These are phyloP conservation scores for Latrodectus geometricus DNA, from an alignment of 1,140 invertebrate genomes.

Conservation along the genomic window DNA sequence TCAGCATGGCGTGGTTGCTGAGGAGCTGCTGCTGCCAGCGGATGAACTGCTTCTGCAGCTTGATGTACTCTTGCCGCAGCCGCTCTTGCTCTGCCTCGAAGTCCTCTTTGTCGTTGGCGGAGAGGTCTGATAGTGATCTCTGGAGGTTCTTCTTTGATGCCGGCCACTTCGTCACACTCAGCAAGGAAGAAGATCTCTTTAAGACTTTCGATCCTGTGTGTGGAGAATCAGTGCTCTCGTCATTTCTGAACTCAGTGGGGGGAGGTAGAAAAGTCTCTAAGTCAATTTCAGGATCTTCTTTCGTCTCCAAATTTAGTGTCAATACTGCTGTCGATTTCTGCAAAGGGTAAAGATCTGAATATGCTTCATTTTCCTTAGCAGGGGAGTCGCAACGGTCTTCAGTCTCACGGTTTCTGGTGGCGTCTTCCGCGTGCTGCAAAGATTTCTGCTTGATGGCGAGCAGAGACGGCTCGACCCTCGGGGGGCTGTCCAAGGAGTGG, in stretches of 20 bases:
- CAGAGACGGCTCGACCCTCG: constrained; percentile 28
- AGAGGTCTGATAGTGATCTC: constrained; percentile 37
- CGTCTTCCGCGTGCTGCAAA: not conserved
- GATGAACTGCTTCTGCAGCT: constrained; percentile 56
- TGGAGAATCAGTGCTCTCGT: not conserved
- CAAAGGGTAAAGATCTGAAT: not conserved
- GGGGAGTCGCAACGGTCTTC: not conserved
- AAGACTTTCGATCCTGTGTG: not conserved
- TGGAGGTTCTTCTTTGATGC: constrained; percentile 17
- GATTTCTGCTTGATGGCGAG: constrained; percentile 25
- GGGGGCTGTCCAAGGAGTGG: constrained; percentile 29
- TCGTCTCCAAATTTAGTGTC: not conserved
- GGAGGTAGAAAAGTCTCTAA: constrained; percentile 2
- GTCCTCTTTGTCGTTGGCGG: constrained; percentile 20
- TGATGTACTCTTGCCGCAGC: constrained; percentile 48
- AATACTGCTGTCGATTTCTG: constrained; percentile 16
- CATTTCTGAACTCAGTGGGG: constrained; percentile 27
- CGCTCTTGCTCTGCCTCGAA: constrained; percentile 49
- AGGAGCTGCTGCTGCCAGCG: constrained; percentile 54
- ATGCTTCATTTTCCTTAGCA: not conserved
- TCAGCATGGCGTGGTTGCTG: constrained; percentile 48
- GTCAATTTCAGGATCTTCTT: not conserved
- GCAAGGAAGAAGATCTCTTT: constrained; percentile 29
- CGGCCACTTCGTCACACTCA: constrained; percentile 22
- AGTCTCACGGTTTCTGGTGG: not conserved